Evolutionary conservation across 1,140 invertebrate genomes (phyloP).

Genomic region (Penaeus chinensis): DNA sequence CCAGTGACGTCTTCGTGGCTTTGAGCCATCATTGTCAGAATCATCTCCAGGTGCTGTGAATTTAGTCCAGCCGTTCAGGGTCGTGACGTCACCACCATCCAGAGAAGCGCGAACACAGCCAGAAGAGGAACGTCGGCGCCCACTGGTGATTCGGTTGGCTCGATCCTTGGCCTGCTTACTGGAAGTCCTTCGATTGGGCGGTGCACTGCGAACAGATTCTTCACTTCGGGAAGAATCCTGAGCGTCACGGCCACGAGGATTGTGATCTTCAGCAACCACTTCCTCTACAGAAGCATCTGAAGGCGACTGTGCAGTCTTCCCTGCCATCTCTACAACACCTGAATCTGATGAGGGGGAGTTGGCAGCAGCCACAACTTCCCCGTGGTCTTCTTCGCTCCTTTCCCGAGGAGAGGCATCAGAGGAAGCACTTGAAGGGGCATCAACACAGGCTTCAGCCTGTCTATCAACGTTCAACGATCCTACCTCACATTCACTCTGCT

Average conservation of each 20-base stretch:
- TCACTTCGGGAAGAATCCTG: neutral
- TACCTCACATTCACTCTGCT: no score
- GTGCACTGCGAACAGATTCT: neutral
- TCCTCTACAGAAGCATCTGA: slow-evolving; percentile 42
- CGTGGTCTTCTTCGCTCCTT: neutral
- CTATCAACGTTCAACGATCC: no score
- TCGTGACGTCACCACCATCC: neutral
- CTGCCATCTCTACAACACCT: slow-evolving; percentile 52
- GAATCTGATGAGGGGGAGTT: slow-evolving; percentile 45
- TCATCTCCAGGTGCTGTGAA: no score
- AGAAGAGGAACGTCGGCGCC: neutral
- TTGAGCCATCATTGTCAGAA: no score
- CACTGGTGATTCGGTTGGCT: slow-evolving; percentile 29
- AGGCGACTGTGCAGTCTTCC: slow-evolving; percentile 32
- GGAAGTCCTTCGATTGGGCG: neutral
- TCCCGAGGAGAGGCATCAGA: slow-evolving; percentile 32
- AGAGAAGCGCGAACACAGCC: neutral
- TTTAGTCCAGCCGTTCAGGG: no score
- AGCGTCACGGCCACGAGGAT: neutral
- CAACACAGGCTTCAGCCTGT: neutral
- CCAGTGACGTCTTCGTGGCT: slow-evolving; percentile 8
- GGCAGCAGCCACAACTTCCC: slow-evolving; percentile 11
- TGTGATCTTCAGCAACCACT: neutral
- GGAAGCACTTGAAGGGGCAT: slow-evolving; percentile 1
- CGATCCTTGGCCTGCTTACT: slow-evolving; percentile 38